These are phyloP conservation scores for Yponomeuta malinellus DNA, from an alignment of 2,888 invertebrate genomes.

Conservation along the genomic window DNA sequence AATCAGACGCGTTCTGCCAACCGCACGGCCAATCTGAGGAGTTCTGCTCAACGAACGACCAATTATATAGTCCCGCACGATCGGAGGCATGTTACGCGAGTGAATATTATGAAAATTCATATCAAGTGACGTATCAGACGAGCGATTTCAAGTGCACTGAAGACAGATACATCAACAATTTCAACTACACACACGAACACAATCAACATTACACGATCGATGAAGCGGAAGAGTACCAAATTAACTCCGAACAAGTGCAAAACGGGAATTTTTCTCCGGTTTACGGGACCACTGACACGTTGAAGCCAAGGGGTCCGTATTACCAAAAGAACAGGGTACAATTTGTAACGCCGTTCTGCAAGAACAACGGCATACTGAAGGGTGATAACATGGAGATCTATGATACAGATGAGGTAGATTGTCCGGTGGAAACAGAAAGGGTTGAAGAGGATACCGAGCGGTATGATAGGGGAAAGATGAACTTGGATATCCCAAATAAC, in stretches of 20 bases:
- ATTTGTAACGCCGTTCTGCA: conserved; percentile 62
- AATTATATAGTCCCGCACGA: conserved; percentile 37
- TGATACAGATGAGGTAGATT: conserved; percentile 65
- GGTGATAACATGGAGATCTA: conserved; percentile 60
- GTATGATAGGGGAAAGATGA: conserved; percentile 65
- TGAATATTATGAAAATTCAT: conserved; percentile 11
- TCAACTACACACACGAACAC: conserved; percentile 35
- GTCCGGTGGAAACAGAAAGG: conserved; percentile 30
- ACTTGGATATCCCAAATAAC: conserved; percentile 62
- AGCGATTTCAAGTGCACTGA: conserved; percentile 37
- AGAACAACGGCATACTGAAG: conserved; percentile 44
- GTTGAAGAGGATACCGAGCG: conserved; percentile 34
- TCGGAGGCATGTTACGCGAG: conserved; percentile 16
- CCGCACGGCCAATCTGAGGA: conserved; percentile 38
- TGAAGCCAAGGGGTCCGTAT: conserved; percentile 65
- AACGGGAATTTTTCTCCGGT: conserved; percentile 45
- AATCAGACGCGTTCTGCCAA: conserved; percentile 36
- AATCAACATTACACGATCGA: conserved; percentile 49
- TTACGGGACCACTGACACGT: conserved; percentile 47
- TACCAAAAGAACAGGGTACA: conserved; percentile 59
- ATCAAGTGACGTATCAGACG: conserved; percentile 33
- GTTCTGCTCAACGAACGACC: conserved; percentile 39
- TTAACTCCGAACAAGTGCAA: conserved; percentile 35
- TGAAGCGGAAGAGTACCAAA: conserved; percentile 56
- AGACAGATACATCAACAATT: conserved; percentile 53